A percentile compares a stretch with the other conserved stretches of the same genome.
phyloP scores from a whole-genome alignment of 2,888 invertebrate species.

The Ischnura elegans region DNA sequence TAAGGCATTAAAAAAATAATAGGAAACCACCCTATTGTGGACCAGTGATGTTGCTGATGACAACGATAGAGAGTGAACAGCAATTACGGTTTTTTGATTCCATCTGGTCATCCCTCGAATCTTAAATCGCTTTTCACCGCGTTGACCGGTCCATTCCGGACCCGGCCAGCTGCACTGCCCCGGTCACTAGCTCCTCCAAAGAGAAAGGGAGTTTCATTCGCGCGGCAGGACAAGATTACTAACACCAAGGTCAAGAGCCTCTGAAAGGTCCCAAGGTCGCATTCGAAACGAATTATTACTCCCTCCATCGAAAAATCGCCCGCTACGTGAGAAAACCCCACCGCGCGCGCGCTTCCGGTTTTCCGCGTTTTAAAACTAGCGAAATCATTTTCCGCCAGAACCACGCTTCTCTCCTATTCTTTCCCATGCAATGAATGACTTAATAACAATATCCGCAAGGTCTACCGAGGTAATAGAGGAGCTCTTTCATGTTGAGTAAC shows the following conservation, averaged over 20 bases:
- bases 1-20: too few species aligned
- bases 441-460: background rate
- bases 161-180: background rate
- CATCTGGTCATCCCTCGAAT: too few species aligned
- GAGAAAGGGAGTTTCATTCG: background rate
- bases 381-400: background rate
- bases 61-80: too few species aligned
- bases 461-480: background rate
- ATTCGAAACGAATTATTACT: background rate
- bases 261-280: background rate
- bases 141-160: too few species aligned
- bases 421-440: background rate
- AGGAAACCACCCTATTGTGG: too few species aligned
- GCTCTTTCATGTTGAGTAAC: background rate
- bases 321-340: background rate
- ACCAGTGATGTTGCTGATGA: too few species aligned
- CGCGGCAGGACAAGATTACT: background rate
- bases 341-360: background rate
- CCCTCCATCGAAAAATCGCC: background rate
- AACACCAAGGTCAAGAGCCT: slow-evolving; percentile 23
- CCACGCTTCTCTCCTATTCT: background rate
- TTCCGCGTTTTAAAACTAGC: background rate
- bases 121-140: too few species aligned
- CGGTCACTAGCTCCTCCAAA: background rate
- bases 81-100: too few species aligned